Evolutionary conservation across 2,888 invertebrate genomes (phyloP).

Genomic region (Horisme vitalbata): DNA sequence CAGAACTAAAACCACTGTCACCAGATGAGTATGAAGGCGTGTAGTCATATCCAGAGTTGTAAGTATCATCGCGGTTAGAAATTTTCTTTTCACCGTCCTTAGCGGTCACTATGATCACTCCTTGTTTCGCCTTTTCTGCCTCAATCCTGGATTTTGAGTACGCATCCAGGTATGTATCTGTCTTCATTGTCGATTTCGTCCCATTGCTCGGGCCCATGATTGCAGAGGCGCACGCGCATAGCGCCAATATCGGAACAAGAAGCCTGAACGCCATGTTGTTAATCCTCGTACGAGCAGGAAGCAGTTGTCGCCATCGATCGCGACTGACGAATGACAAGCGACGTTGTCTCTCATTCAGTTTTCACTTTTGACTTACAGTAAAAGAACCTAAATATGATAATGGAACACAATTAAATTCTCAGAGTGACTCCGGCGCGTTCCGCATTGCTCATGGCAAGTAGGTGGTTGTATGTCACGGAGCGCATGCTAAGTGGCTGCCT

Average conservation of each 20-base stretch:
- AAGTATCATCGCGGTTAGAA: constrained; percentile 73
- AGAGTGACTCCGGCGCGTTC: constrained; percentile 72
- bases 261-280: constrained; percentile 58
- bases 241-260: constrained; percentile 50
- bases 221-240: constrained; percentile 59
- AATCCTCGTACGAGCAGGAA: constrained; percentile 55
- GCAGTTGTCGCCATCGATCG: constrained; percentile 77
- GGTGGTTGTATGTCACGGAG: constrained; percentile 54
- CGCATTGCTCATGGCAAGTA: constrained; percentile 81
- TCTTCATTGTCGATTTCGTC: constrained; percentile 61
- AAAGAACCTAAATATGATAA: constrained; percentile 83
- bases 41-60: constrained; percentile 69
- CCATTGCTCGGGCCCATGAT: constrained; percentile 67
- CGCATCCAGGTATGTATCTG: constrained; percentile 86
- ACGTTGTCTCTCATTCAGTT: constrained; percentile 69
- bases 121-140: constrained; percentile 73
- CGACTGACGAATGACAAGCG: constrained; percentile 74
- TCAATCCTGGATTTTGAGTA: constrained; percentile 81
- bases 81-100: constrained; percentile 77
- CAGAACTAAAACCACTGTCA: constrained; percentile 56
- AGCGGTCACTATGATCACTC: constrained; percentile 70
- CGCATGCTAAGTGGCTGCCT: constrained; percentile 67
- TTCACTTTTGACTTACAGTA: constrained; percentile 82
- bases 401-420: constrained; percentile 82
- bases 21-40: constrained; percentile 63